These are phyloP conservation scores for Ips nitidus DNA, from an alignment of 1,140 invertebrate species.

Conservation along the genomic window DNA sequence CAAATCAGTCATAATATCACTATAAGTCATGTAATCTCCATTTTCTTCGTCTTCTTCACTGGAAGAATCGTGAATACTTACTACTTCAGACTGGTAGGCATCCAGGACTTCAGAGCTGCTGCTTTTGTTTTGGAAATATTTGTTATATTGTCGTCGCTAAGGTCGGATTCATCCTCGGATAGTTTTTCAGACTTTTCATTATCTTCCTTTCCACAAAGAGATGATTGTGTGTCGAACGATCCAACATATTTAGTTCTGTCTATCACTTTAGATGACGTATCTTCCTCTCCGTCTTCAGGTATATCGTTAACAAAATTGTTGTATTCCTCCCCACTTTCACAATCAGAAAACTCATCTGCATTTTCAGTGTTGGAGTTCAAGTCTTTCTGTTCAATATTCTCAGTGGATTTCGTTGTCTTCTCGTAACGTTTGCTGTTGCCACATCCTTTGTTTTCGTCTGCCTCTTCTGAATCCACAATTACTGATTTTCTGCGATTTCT, in stretches of 20 bases:
- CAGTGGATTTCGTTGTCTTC: too few species aligned
- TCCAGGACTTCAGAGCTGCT: constrained; percentile 11
- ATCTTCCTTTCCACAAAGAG: constrained; percentile 33
- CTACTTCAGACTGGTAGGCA: constrained; percentile 34
- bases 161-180: constrained; percentile 37
- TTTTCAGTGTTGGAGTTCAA: not conserved
- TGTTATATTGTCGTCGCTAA: constrained; percentile 24
- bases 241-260: constrained; percentile 45
- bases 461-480: too few species aligned
- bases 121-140: constrained; percentile 23
- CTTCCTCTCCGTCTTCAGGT: constrained; percentile 44
- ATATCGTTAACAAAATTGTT: constrained; percentile 32
- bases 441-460: too few species aligned
- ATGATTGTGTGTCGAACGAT: constrained; percentile 38
- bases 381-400: too few species aligned
- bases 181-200: constrained; percentile 32
- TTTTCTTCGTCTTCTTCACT: constrained; percentile 21
- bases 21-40: not conserved
- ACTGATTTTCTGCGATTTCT: too few species aligned
- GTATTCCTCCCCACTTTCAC: not conserved
- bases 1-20: not conserved
- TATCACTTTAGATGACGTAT: constrained; percentile 44
- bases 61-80: constrained; percentile 16
- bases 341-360: not conserved
- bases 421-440: too few species aligned